Evolutionary conservation across 2,888 invertebrate species (phyloP).

Genomic region (Hirudinaria manillensis): DNA sequence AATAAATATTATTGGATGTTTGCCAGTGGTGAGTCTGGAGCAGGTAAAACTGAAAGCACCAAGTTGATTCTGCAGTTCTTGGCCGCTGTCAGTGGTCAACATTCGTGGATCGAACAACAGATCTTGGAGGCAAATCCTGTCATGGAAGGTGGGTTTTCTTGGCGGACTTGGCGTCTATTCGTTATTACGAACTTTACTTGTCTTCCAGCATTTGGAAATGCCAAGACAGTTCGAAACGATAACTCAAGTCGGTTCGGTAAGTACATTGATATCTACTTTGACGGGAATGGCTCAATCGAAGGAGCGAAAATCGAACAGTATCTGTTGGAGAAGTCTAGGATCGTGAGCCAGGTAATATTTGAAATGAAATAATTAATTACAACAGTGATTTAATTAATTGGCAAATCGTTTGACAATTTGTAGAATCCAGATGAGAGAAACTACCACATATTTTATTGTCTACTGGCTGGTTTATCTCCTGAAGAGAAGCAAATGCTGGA

Average conservation of each 20-base stretch:
- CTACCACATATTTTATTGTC: conserved; percentile 91
- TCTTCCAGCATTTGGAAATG: conserved; percentile 86
- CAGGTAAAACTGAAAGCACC: conserved; percentile 97
- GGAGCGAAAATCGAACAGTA: conserved; percentile 99
- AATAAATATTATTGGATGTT: neutral
- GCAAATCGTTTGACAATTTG: neutral
- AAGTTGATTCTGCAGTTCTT: conserved; percentile 95
- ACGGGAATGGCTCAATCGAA: conserved; percentile 86
- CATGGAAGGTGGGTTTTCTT: conserved; percentile 66
- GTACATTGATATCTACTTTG: conserved; percentile 98
- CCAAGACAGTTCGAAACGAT: conserved; percentile 96
- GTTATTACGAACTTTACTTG: too few species aligned
- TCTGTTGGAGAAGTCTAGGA: conserved; percentile 90
- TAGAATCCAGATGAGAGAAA: conserved; percentile 84
- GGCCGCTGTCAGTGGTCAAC: conserved; percentile 95
- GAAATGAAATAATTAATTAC: neutral
- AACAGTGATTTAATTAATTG: neutral
- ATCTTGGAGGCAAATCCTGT: conserved; percentile 95
- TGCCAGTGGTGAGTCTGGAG: conserved; percentile 88
- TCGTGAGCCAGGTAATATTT: conserved; percentile 70
- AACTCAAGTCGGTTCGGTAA: conserved; percentile 98
- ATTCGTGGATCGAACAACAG: conserved; percentile 99
- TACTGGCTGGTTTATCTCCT: conserved; percentile 80
- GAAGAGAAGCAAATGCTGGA: conserved; percentile 88
- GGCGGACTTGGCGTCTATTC: too few species aligned